Percentiles rank a stretch among this genome's conserved stretches.
Evolutionary conservation across 2,113 vertebrate species (phyloP).

Genomic region (Spea multiplicata): DNA sequence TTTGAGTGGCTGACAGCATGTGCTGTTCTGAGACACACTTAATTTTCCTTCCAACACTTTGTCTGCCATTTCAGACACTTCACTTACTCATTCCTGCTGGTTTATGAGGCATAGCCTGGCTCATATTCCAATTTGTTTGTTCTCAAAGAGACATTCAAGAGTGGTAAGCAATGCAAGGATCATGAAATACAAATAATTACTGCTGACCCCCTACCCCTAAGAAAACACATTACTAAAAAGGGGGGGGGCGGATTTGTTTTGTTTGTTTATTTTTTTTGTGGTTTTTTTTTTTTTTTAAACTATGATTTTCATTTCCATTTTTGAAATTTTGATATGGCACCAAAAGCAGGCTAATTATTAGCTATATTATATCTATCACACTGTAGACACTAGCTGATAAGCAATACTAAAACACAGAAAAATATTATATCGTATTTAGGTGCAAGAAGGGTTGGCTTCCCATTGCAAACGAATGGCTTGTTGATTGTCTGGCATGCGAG

Average conservation of each 20-base stretch:
- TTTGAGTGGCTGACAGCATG: neutral
- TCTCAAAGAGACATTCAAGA: neutral
- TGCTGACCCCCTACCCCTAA: no score
- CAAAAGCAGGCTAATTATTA: neutral
- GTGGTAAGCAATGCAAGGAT: neutral
- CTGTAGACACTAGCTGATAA: no score
- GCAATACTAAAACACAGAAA: neutral
- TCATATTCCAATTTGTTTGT: neutral
- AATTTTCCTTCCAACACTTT: neutral
- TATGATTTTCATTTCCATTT: neutral
- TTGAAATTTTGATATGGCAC: neutral
- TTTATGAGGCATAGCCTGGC: neutral
- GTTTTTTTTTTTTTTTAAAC: neutral
- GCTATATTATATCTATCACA: no score
- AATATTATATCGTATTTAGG: neutral
- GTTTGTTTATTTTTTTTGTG: no score
- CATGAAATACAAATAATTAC: neutral
- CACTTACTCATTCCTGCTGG: neutral
- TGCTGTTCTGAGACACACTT: neutral
- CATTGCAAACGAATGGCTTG: neutral
- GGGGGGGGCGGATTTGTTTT: neutral
- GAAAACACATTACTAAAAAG: neutral
- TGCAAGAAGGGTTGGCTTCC: neutral
- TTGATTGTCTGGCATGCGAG: neutral
- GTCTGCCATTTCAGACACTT: constrained; percentile 4